These are phyloP conservation scores for Nestor notabilis DNA, from an alignment of 2,113 vertebrate genomes.

Conservation along the genomic window DNA sequence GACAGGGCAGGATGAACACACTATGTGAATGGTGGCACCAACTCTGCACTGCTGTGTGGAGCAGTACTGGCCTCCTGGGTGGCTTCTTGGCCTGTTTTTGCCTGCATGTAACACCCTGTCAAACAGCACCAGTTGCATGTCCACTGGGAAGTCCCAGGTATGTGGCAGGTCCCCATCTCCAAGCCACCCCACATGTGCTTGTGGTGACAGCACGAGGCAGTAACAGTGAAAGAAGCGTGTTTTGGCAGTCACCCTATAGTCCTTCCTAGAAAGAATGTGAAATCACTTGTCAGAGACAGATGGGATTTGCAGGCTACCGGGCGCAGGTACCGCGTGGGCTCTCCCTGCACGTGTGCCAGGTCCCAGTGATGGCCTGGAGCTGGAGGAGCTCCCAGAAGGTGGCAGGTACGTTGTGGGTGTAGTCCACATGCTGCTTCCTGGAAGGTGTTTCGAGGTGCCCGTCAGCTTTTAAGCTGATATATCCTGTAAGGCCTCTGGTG, in stretches of 20 bases:
- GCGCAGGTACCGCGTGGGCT: not conserved
- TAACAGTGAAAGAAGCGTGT: not conserved
- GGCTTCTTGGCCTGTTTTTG: not conserved
- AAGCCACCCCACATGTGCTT: not conserved
- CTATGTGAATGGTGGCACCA: fast-evolving
- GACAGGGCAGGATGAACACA: fast-evolving
- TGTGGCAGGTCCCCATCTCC: not conserved
- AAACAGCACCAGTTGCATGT: not conserved
- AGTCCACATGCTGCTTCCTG: fast-evolving
- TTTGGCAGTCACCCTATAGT: slow-evolving; percentile 23
- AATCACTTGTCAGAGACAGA: not conserved
- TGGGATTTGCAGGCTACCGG: not conserved
- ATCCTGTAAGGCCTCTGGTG: not conserved
- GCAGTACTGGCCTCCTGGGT: not conserved
- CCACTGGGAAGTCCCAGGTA: not conserved
- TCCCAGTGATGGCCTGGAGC: fast-evolving
- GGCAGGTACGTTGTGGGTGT: fast-evolving
- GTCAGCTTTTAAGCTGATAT: not conserved
- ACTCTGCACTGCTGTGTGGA: fast-evolving
- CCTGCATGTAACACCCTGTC: not conserved
- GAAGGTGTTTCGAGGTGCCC: not conserved
- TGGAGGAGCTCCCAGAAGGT: not conserved
- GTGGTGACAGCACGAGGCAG: not conserved
- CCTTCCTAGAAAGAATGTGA: slow-evolving; percentile 40
- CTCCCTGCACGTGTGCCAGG: fast-evolving